Base-by-base conservation (phyloP, 2,113 vertebrate species). In the Rhinoderma darwinii region DNA sequence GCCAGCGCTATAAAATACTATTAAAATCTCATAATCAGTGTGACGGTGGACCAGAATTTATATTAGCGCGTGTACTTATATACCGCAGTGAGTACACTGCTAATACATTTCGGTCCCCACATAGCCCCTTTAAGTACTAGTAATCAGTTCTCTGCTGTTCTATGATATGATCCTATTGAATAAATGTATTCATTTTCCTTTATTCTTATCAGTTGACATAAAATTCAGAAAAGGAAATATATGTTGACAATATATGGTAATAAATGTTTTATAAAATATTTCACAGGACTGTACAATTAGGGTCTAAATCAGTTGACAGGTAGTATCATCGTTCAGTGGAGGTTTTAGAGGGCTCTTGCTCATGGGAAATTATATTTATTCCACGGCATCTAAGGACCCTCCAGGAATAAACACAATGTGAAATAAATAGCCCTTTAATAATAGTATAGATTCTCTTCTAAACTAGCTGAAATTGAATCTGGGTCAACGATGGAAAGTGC, bases 401-500 rank as follows among this genome's bases (percentile, higher is more conserved):
- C 30, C n/a, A 83, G 44, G 43, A 51, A 83, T 68, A 51, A 25
- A 72, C 30, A 47, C 27, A 50, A 50, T 81, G 78, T n/a, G 54
- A 81, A 81, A 80, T 80, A 80, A 80, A 80, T 80, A 80, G 76
- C 32, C n/a, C 35, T 37, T 59, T 61, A 82, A 68, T 82, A 82
- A 44, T 66, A 70, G 66, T 70, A 61, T 81, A 50, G 25, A 82
- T 82, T 82, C 80, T 32, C 1, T 82, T 68, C 61, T 47, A 66
- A 50, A 84, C 70, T 59, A 75, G 68, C 72, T 41, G 20, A 85
- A 85, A 90, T 75, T 92, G 84, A 88, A 92, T 91, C 83, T 91
- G 89, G 90, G 91, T 92, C 91, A 91, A 35, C 61, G 87, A 83
- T 88, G 78, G 77, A 92, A 90, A 0, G 35, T 89, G 91, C 90